Base-by-base conservation (phyloP, 2,113 vertebrate genomes). In the Capra hircus region DNA sequence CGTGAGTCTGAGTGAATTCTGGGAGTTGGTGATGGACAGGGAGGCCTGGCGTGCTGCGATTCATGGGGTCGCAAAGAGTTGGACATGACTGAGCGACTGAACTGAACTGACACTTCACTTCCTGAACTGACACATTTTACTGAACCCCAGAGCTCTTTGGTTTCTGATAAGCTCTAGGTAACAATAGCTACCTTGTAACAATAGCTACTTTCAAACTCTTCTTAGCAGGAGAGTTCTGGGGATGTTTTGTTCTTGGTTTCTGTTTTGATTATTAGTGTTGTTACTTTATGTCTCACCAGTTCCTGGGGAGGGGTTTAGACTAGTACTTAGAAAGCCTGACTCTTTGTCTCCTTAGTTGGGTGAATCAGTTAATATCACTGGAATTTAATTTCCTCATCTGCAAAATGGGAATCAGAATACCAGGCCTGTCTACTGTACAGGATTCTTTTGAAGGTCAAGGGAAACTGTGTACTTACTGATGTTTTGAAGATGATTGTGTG, bases 81-180 rank as follows among this genome's bases (percentile, higher is more conserved):
- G 3, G 23, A 10, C 21, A 9, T 0, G 3, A 57, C 55, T 57
- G 55, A 57, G 55, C 0, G 8, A 57, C 55, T 57, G 55, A 57
- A 25, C 55, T 57, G 23, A 57, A 57, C 21, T 23, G 55, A 81
- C 11, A 55, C 16, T 80, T 15, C 8, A 25, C 5, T 43, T 7
- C 27, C 16, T 23, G 12, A 12, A 43, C 8, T 60, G 55, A 90
- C 13, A 94, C 6, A 43, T 60, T 93, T 86, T 90, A 59, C 40
- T 21, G 21, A 40, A 4, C 7, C 10, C 14, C 2, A 0, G 52
- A 71, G 74, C 85, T 88, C 27, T 91, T 77, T 88, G 2, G 25
- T 57, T 5, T 60, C 14, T 92, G 55, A 55, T 43, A 71, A 84
- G 7, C 5, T 17, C 10, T 6, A 60, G 13, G 5, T 5, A 43